Base-by-base conservation (phyloP, 2,113 vertebrate species). In the Crotalus tigris region DNA sequence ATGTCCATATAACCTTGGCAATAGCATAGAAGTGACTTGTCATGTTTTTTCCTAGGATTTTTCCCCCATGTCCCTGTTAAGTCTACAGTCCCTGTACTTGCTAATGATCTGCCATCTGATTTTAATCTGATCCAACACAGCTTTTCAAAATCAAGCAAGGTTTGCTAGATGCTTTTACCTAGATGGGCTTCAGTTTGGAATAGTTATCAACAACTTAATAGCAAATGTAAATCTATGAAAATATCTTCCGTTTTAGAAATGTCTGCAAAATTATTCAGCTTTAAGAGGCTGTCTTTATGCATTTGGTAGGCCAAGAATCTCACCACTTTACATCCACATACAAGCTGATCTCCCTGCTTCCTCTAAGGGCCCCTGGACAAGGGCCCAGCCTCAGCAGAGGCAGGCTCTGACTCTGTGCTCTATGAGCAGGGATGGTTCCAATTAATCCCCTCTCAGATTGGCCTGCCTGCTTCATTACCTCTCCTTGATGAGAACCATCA, bases 401-500 rank as follows among this genome's bases (percentile, higher is more conserved):
- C 88, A 92, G 23, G 93, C n/a, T 5, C 8, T 93, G 88, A 89
- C 46, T 87, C 90, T 46, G 91, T 13, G 0, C 59, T 90, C 92
- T 88, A 46, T 33, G 94, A 86, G 95, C 96, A 96, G 94, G 93
- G 97, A 96, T 97, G 91, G 95, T 96, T 95, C 94, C 95, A 96
- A 95, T 97, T 97, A 96, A 95, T 97, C 91, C 91, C 94, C 93
- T 91, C 93, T 96, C 96, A 95, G 97, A 96, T 91, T 92, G 93
- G 94, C 95, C 96, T 95, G 95, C 97, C 96, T 58, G 98, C 97
- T 97, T 96, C 96, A 97, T 97, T 97, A 97, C 96, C 97, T 97
- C 96, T 95, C 96, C 96, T 97, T 97, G 97, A 96, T 97, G 97
- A 97, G 97, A 97, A 97, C 96, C 97, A 97, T 97, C 97, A 97